A percentile compares a stretch with the other conserved stretches of the same genome.
These are phyloP conservation scores for Silurus aristotelis DNA, from an alignment of 2,797 vertebrate genomes.

Conservation along the genomic window DNA sequence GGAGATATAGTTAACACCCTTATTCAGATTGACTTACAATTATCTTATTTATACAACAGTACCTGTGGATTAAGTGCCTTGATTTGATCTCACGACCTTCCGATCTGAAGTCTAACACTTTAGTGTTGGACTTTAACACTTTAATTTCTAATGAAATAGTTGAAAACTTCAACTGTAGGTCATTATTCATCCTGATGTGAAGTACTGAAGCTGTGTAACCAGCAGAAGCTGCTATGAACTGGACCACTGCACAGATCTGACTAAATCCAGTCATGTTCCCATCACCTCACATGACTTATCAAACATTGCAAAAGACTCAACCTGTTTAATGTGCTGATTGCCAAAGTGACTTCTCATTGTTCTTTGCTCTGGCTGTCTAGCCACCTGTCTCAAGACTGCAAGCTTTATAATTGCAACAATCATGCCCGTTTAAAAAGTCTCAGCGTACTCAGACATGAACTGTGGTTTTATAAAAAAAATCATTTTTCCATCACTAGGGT, in stretches of 20 bases:
- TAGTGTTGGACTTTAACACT: too few species aligned
- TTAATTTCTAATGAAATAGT: conserved; percentile 21
- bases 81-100: too few species aligned
- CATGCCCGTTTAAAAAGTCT: conserved; percentile 1
- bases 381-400: neutral
- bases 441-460: conserved; percentile 27
- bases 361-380: conserved; percentile 51
- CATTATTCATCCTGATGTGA: conserved; percentile 30
- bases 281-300: conserved; percentile 26
- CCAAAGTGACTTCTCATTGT: conserved; percentile 63
- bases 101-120: too few species aligned
- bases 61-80: too few species aligned
- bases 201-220: conserved; percentile 22
- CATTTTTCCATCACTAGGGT: neutral
- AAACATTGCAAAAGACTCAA: neutral
- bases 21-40: too few species aligned
- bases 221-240: conserved; percentile 30
- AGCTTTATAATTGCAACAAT: conserved; percentile 17
- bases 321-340: neutral
- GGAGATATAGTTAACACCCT: neutral
- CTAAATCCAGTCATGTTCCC: conserved; percentile 21
- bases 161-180: neutral
- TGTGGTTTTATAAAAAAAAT: conserved; percentile 18
- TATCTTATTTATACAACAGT: too few species aligned
- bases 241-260: conserved; percentile 9